phyloP scores from a whole-genome alignment of 2,888 invertebrate genomes.

The Torymus aiolomorphi region DNA sequence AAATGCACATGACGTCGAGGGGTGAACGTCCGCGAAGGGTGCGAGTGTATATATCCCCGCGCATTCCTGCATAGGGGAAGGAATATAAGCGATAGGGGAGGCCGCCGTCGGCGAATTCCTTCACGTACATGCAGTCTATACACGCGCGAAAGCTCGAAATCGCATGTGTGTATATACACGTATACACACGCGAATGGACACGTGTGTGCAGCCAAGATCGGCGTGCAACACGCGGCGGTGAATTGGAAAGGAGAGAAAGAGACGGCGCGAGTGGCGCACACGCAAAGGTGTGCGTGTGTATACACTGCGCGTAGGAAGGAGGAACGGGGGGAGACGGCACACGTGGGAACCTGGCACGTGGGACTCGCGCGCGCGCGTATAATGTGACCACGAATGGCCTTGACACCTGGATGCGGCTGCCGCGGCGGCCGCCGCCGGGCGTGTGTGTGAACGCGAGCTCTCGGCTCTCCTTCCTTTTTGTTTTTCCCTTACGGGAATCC shows the following conservation, averaged over 20 bases:
- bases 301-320: not conserved
- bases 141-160: not conserved
- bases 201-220: too few species aligned
- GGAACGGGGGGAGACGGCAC: slow-evolving; percentile 57
- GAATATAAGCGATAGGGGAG: not conserved
- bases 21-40: not conserved
- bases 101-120: slow-evolving; percentile 9
- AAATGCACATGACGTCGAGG: not conserved
- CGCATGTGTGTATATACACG: not conserved
- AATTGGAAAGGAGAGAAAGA: slow-evolving; percentile 31
- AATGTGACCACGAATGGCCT: slow-evolving; percentile 58
- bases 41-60: not conserved
- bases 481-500: slow-evolving; percentile 45
- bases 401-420: slow-evolving; percentile 56
- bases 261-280: slow-evolving; percentile 15
- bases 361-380: slow-evolving; percentile 60
- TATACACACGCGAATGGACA: not conserved
- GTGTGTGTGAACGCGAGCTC: slow-evolving; percentile 47
- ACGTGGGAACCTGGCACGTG: slow-evolving; percentile 74
- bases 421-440: not conserved
- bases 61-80: too few species aligned
- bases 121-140: not conserved
- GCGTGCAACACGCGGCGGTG: not conserved
- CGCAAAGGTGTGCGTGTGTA: slow-evolving; percentile 50
- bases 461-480: slow-evolving; percentile 2